Base-by-base conservation (phyloP, 2,113 vertebrate species). In the Pandion haliaetus region DNA sequence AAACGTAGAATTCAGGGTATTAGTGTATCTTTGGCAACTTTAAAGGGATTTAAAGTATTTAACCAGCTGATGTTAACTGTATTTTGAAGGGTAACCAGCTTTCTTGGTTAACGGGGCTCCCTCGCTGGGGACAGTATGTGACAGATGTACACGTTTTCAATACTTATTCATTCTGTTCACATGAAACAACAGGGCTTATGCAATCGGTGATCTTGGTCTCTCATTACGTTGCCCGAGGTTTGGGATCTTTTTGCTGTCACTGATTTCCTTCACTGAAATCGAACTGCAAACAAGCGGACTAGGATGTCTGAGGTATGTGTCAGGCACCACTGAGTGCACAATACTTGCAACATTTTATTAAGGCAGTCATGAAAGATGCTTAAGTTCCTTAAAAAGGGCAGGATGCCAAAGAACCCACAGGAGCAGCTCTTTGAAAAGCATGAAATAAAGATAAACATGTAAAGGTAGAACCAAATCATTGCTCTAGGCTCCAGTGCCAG, bases 141-240 rank as follows among this genome's bases (percentile, higher is more conserved):
- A n/a, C 58, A 65, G 40, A 45, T 29, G 49, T 44, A 45, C 44
- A 6, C 31, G 4, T 83, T 92, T 88, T 88, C 65, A 52, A 8
- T 40, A 59, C 21, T 69, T 45, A 21, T 1, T 82, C 8, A 34
- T 79, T 72, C 28, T 26, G 23, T 52, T 69, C 57, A 24, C 10
- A 8, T 44, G 44, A 59, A 74, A 67, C 9, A 14, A 44, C 12
- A 23, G 24, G n/a, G n/a, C 26, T 90, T 49, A 45, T 1, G 4
- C 17, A 63, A 4, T 8, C 3, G 1, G 38, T 40, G 57, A 61
- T 69, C 36, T 61, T 47, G 21, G 50, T 36, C 40, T 84, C 38
- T 84, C 2, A 12, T 65, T 42, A 8, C 1, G 4, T 50, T 55
- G 14, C 26, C 14, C 0, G 0, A 69, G 44, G 34, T 76, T 49